Evolutionary conservation across 2,113 vertebrate genomes (phyloP), one percentile per base, ranked within the genome.

Genomic region (Galemys pyrenaicus): DNA sequence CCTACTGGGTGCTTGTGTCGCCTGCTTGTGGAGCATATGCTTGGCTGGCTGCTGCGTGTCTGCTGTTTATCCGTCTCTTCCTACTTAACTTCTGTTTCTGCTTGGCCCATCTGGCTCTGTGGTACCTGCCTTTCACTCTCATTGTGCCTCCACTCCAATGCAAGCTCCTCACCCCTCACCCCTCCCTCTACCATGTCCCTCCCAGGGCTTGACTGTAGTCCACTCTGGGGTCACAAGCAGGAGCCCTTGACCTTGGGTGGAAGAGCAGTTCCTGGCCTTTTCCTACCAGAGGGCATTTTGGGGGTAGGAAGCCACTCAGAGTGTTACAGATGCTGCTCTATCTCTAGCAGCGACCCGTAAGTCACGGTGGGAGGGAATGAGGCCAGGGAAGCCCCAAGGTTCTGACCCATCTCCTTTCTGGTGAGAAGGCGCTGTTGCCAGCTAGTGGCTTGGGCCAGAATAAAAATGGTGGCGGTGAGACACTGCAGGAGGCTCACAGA

Each of bases 11-110:
- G 96, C 97, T 94, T 94, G 90, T 95, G 95, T 88, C 49, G 97
- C 97, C 95, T 91, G 96, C 95, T 97, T n/a, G 3, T 39, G 3
- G 94, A 98, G 96, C 98, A 98, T 98, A 98, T 98, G 98, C 91
- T 98, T 89, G 41, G 89, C 97, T 98, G 97, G 97, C 97, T 98
- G 97, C 97, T 98, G 95, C 92, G 73, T 97, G 98, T 98, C 98
- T 98, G 98, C 98, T 98, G 98, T 98, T 98, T 98, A 98, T 98
- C 98, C 87, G 96, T 97, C 98, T 98, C 98, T 98, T 98, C 96
- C 95, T 92, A 98, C 98, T 98, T 98, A 98, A 98, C 98, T 98
- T 98, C 98, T 98, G 98, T 98, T 98, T 97, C 98, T 95, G 94
- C 30, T 79, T 92, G 96, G 97, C 97, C 98, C 98, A 98, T 98